Evolutionary conservation across 1,140 invertebrate genomes (phyloP).

Genomic region (Drosophila subobscura): DNA sequence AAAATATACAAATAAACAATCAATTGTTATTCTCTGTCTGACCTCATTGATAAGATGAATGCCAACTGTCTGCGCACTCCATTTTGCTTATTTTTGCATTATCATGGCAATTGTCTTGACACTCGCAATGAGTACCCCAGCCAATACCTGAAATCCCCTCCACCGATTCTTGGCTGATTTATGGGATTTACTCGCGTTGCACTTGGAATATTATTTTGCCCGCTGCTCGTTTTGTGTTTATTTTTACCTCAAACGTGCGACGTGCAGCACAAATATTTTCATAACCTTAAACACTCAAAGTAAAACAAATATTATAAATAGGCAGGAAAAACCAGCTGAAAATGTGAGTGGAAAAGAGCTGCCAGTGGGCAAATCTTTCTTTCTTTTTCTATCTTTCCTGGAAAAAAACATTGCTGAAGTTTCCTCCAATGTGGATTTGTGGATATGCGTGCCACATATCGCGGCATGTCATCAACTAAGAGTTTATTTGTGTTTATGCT

Average conservation of each 20-base stretch:
- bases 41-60: constrained; percentile 54
- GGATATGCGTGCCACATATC: constrained; percentile 46
- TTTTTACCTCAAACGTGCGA: constrained; percentile 50
- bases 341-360: neutral
- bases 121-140: constrained; percentile 6
- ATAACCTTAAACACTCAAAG: constrained; percentile 57
- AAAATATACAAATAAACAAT: constrained; percentile 22
- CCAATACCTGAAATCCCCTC: constrained; percentile 16
- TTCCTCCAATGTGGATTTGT: constrained; percentile 3
- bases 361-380: neutral
- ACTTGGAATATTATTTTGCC: constrained; percentile 35
- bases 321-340: constrained; percentile 1
- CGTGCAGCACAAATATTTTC: constrained; percentile 54
- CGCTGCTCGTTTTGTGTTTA: constrained; percentile 45
- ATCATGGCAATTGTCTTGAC: constrained; percentile 35
- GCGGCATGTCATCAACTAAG: constrained; percentile 49
- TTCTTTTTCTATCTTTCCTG: constrained; percentile 3
- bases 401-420: constrained; percentile 8
- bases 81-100: constrained; percentile 29
- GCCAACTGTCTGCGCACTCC: constrained; percentile 16
- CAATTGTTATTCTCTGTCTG: constrained; percentile 19
- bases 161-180: constrained; percentile 11
- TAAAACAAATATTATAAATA: constrained; percentile 45
- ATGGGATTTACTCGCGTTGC: constrained; percentile 37
- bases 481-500: constrained; percentile 51